Percentiles rank a stretch among this genome's conserved stretches.
Evolutionary conservation across 2,888 invertebrate genomes (phyloP).

Genomic region (Polymixis flavicincta): DNA sequence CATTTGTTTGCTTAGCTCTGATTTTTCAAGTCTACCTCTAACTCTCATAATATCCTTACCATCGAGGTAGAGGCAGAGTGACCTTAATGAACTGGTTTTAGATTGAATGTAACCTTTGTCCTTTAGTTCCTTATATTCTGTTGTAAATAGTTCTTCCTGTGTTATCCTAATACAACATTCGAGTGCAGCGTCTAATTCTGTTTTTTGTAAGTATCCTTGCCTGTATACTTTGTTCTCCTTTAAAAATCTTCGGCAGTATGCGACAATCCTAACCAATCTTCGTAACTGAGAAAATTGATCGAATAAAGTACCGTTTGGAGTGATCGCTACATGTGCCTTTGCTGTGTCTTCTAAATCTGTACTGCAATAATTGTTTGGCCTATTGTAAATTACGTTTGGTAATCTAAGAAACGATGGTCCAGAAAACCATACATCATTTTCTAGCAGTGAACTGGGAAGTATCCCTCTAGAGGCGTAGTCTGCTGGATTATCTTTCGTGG

Average conservation of each 20-base stretch:
- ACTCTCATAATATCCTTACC: too few species aligned
- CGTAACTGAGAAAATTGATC: neutral
- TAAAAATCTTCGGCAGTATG: conserved; percentile 20
- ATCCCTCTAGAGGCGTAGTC: conserved; percentile 4
- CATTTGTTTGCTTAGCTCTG: too few species aligned
- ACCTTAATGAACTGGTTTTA: neutral
- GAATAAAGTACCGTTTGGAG: neutral
- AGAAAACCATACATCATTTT: conserved; percentile 7
- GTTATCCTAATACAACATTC: conserved; percentile 11
- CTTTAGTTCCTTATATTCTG: conserved; percentile 7
- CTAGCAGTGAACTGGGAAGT: conserved; percentile 4
- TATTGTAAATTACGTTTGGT: neutral
- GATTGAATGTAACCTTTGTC: neutral
- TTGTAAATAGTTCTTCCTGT: conserved; percentile 8
- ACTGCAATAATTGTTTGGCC: neutral
- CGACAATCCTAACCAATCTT: conserved; percentile 12
- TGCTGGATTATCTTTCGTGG: neutral
- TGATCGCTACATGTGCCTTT: neutral
- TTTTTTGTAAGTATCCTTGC: conserved; percentile 10
- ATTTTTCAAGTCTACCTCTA: too few species aligned
- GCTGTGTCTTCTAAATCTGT: neutral
- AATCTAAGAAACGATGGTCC: conserved; percentile 9
- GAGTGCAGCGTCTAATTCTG: conserved; percentile 4
- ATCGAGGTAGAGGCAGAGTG: neutral
- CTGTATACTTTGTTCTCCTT: conserved; percentile 9